Conservation (phyloP, 2,113 vertebrate genomes). For the Gobius niger region DNA sequence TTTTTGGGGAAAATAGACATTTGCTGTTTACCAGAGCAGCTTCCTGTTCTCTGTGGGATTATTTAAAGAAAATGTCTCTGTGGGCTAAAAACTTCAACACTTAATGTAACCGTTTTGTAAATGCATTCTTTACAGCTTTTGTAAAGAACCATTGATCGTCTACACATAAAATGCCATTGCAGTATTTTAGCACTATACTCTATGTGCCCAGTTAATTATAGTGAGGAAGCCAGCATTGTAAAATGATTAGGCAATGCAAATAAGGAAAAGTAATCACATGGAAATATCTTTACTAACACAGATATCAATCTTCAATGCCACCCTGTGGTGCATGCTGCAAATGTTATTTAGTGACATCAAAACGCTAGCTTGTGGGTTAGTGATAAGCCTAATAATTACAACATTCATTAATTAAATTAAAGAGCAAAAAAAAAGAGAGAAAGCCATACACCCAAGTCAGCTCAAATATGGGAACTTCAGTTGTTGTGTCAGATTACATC, state of each 20-base stretch:
- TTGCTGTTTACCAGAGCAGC: neutral
- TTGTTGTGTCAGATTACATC: neutral
- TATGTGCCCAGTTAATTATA: neutral
- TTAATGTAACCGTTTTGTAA: neutral
- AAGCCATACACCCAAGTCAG: neutral
- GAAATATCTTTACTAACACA: neutral
- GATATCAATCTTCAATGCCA: slow-evolving; percentile 1
- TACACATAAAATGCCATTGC: neutral
- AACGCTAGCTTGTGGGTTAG: slow-evolving; percentile 1
- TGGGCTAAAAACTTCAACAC: no score
- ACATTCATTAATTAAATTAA: slow-evolving; percentile 2
- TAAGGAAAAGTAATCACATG: neutral
- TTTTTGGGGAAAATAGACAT: neutral
- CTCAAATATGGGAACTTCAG: neutral
- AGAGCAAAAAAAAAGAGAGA: neutral
- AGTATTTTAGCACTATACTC: neutral
- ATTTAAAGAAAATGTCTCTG: no score
- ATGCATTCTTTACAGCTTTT: neutral
- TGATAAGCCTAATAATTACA: slow-evolving; percentile 6
- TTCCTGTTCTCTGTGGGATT: neutral
- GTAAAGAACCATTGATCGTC: neutral
- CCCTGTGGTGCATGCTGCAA: neutral
- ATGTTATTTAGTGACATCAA: neutral
- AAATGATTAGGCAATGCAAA: neutral
- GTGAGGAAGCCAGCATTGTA: no score